phyloP scores from a whole-genome alignment of 2,113 vertebrate species.

The Microtus pennsylvanicus region DNA sequence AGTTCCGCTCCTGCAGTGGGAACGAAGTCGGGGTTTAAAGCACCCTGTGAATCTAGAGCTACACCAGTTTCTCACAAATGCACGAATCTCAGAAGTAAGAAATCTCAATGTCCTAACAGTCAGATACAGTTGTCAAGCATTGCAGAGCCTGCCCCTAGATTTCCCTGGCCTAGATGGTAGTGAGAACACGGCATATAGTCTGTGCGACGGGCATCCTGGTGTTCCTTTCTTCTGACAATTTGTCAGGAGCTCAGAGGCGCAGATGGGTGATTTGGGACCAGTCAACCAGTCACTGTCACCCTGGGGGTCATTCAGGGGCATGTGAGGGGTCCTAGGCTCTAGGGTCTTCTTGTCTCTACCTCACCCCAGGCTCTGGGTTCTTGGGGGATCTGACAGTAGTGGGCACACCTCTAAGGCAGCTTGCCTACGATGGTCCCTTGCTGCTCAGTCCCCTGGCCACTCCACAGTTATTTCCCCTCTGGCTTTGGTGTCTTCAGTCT shows the following conservation, averaged over 20 bases:
- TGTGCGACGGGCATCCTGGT: accelerated
- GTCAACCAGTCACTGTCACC: background rate
- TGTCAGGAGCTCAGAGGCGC: background rate
- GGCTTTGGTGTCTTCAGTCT: background rate
- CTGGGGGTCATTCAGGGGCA: background rate
- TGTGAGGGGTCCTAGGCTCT: background rate
- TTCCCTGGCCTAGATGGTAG: background rate
- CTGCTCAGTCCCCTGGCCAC: background rate
- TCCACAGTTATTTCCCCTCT: background rate
- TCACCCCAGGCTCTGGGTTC: background rate
- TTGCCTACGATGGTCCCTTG: background rate
- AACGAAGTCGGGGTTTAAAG: background rate
- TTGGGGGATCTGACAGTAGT: background rate
- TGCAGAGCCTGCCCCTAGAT: background rate
- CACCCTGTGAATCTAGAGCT: no score
- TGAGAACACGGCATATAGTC: background rate
- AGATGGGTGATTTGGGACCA: background rate
- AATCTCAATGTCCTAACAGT: background rate
- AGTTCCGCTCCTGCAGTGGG: background rate
- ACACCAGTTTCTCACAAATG: background rate
- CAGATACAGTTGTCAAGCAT: background rate
- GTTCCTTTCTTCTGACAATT: background rate
- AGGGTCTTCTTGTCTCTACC: background rate
- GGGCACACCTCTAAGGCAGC: background rate
- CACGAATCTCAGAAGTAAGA: background rate